Evolutionary conservation across 2,113 vertebrate species (phyloP).

Genomic region (Arenaria interpres): DNA sequence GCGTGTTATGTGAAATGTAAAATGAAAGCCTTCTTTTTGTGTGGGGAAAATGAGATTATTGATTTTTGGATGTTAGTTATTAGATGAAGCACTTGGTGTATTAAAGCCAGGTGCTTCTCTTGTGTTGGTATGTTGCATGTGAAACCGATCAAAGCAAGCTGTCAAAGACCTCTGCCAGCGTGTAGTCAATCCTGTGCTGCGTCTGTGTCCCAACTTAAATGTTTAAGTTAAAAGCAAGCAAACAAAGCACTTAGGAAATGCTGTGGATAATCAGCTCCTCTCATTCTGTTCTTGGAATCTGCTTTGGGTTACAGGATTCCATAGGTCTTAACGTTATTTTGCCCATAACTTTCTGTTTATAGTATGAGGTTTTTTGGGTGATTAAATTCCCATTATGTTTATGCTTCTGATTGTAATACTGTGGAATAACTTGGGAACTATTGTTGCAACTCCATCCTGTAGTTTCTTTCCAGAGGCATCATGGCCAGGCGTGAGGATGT

Average conservation of each 20-base stretch:
- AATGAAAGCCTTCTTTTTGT: background rate
- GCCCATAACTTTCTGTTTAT: background rate
- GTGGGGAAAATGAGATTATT: background rate
- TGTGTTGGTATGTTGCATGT: background rate
- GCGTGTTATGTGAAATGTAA: rapidly evolving
- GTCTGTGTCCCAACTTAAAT: rapidly evolving
- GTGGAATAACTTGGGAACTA: background rate
- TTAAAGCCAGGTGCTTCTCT: background rate
- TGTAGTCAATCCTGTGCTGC: background rate
- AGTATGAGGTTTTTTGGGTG: background rate
- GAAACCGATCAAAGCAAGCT: rapidly evolving
- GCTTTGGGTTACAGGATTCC: background rate
- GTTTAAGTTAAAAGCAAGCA: background rate
- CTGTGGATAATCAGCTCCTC: too few species aligned
- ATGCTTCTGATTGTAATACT: rapidly evolving
- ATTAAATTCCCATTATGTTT: rapidly evolving
- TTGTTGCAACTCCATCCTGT: background rate
- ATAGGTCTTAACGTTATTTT: background rate
- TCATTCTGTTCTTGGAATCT: rapidly evolving
- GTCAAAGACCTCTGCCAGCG: too few species aligned
- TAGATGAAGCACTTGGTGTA: background rate
- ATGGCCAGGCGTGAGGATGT: background rate
- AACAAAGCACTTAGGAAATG: background rate
- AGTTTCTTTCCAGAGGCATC: background rate
- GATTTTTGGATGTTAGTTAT: background rate